Percentiles rank a stretch among this genome's conserved stretches.
Conservation (phyloP, 2,888 invertebrate species). For the Euzophera pinguis region DNA sequence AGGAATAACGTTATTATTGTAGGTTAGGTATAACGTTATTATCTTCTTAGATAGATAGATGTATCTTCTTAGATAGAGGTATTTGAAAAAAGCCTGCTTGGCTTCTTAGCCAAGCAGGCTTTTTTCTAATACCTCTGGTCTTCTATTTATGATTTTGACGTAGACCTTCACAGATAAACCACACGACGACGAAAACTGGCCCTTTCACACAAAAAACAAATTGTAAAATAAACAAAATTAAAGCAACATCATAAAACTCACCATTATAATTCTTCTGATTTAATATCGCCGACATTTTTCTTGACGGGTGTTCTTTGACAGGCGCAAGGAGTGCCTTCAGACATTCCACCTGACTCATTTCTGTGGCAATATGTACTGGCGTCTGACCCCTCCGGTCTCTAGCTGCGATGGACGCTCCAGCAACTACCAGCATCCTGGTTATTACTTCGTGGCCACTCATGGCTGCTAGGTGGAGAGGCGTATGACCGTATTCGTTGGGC, state of each 20-base stretch:
- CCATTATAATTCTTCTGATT: constrained; percentile 93
- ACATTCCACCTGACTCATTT: constrained; percentile 83
- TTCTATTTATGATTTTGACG: too few species aligned
- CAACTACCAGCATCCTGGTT: constrained; percentile 87
- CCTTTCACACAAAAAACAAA: too few species aligned
- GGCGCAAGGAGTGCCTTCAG: constrained; percentile 83
- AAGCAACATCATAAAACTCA: constrained; percentile 63
- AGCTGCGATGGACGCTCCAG: constrained; percentile 85
- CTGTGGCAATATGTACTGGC: constrained; percentile 90
- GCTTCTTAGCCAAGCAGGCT: too few species aligned
- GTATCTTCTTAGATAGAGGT: too few species aligned
- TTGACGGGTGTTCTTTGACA: constrained; percentile 59
- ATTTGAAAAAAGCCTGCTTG: too few species aligned
- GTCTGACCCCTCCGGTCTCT: constrained; percentile 91
- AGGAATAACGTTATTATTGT: too few species aligned
- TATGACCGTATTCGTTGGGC: constrained; percentile 88
- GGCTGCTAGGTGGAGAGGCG: constrained; percentile 93
- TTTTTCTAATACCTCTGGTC: too few species aligned
- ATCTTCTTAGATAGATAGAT: too few species aligned
- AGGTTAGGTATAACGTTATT: too few species aligned
- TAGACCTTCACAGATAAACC: too few species aligned
- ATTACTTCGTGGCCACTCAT: constrained; percentile 87
- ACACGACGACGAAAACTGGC: too few species aligned
- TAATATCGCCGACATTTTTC: constrained; percentile 78
- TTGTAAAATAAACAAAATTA: too few species aligned